phyloP scores from a whole-genome alignment of 2,888 invertebrate species.

The Limnephilus marmoratus region DNA sequence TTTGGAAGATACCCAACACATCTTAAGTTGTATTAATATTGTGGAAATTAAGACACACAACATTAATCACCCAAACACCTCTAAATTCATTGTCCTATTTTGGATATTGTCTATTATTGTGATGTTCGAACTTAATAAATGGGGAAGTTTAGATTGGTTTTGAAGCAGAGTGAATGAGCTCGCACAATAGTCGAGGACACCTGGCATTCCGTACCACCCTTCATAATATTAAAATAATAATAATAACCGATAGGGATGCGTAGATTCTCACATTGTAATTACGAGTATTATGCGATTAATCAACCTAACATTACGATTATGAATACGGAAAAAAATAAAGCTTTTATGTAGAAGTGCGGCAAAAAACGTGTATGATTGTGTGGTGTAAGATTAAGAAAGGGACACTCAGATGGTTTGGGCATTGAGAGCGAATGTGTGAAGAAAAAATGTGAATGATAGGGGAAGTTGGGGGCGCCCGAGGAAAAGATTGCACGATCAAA shows the following conservation, averaged over 20 bases:
- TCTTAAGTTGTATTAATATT: too few species aligned
- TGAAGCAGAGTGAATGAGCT: background rate
- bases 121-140: background rate
- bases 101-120: background rate
- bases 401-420: too few species aligned
- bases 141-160: slow-evolving; percentile 5
- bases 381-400: too few species aligned
- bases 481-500: too few species aligned
- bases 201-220: slow-evolving; percentile 7
- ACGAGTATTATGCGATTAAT: background rate
- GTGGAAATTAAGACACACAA: too few species aligned
- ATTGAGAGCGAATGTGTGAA: too few species aligned
- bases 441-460: too few species aligned
- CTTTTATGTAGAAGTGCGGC: too few species aligned
- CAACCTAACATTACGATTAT: background rate
- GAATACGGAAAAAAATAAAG: too few species aligned
- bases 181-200: background rate
- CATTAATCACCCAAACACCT: background rate
- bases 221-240: background rate
- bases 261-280: background rate
- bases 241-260: background rate
- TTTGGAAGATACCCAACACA: too few species aligned
- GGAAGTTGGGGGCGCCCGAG: too few species aligned
- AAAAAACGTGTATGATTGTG: too few species aligned
- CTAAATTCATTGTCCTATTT: background rate